Base-by-base conservation (phyloP, 2,113 vertebrate genomes). In the Muntiacus reevesi region DNA sequence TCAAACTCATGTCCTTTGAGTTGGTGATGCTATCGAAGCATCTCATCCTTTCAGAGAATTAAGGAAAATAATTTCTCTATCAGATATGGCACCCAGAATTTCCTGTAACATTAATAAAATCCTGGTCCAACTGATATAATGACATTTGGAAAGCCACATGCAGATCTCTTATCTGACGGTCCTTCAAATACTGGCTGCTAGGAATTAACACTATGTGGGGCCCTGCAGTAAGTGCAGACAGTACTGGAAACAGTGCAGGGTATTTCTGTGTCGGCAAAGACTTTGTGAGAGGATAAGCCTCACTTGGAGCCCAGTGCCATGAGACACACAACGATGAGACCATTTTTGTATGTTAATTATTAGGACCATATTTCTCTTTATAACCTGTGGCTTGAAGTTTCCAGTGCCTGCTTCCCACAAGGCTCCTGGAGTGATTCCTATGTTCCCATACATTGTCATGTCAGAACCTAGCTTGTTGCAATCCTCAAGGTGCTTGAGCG, bases 401-500 rank as follows among this genome's bases (percentile, higher is more conserved):
- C 47, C 40, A 54, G 0, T 33, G 15, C 45, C 6, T 43, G n/a
- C 62, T 36, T 54, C 45, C 21, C 78, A 9, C 25, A 67, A 64
- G 36, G 7, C 74, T 54, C 6, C 79, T n/a, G 47, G 19, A 1
- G 43, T 10, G 54, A 30, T 64, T 25, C 30, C 30, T 55, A 0
- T 47, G 6, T 14, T 28, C 2, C 17, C 2, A 0, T 17, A 4
- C 2, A 2, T 60, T 23, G 43, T 54, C 50, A 6, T n/a, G 2
- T 79, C 50, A 27, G 12, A 47, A 30, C 23, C 30, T 33, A 52
- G 91, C 64, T 92, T 82, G 89, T 50, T 47, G 40, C 47, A 74
- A 8, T 57, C 88, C 71, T 23, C 6, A 1, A 15, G 30, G 40
- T 76, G 17, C 64, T 27, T 2, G 15, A 0, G 30, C 67, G 8